Base-by-base conservation (phyloP, 2,113 vertebrate genomes). In the Lagenorhynchus albirostris region DNA sequence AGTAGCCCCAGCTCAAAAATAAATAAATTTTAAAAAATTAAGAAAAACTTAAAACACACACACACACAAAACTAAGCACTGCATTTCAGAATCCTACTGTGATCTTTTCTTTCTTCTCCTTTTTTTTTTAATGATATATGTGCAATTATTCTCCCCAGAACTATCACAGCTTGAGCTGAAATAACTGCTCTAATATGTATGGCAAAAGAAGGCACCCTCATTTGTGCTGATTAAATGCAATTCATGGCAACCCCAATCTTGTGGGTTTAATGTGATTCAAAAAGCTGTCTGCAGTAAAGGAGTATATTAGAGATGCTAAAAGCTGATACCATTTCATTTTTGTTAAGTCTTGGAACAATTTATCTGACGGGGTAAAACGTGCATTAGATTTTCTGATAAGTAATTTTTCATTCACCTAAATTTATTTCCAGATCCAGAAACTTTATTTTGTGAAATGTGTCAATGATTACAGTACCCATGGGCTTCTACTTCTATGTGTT, bases 111-210 rank as follows among this genome's bases (percentile, higher is more conserved):
- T 89, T 88, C 38, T 67, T 29, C 90, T 44, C n/a, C 6, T 25
- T 73, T 91, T 98, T 65, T 58, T 96, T 87, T 93, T 8, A 93
- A 70, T 98, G 96, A 98, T 98, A 97, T 80, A 96, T 97, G 63
- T 98, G 71, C n/a, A 98, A 95, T 97, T 82, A 98, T 97, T 98
- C 76, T 94, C 36, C 95, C 95, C 82, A 93, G 67, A 97, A 89
- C 47, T 89, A 89, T 95, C 97, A 96, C 85, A 98, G 85, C 96
- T 97, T 98, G 94, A 98, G 62, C 63, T 96, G 91, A 98, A 98
- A 98, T 98, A 97, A 98, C 98, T n/a, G 41, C 63, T 92, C 85
- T 82, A 94, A 97, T 98, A 97, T 96, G 74, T 96, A 80, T 91
- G 26, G 83, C 31, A 95, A 97, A 82, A 94, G 89, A 94, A 79